These are phyloP conservation scores for Spea multiplicata DNA, from an alignment of 2,113 vertebrate species.

Conservation along the genomic window DNA sequence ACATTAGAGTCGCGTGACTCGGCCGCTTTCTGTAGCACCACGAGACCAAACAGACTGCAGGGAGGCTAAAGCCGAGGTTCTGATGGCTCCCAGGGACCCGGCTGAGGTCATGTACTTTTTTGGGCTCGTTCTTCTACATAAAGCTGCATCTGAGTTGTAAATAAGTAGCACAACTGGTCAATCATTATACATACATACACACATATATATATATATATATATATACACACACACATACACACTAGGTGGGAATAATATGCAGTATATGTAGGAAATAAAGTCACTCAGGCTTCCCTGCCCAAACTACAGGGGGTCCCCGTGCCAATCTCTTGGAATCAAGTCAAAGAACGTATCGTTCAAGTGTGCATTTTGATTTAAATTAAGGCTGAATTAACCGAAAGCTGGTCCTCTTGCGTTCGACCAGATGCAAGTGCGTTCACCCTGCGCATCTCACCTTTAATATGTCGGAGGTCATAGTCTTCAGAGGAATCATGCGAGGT, in stretches of 20 bases:
- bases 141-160: constrained; percentile 84
- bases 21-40: constrained; percentile 25
- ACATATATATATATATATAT: not conserved
- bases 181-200: not conserved
- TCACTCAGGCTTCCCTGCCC: not conserved
- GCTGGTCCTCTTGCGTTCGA: too few species aligned
- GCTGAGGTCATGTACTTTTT: constrained; percentile 71
- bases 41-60: too few species aligned
- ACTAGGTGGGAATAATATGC: not conserved
- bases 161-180: not conserved
- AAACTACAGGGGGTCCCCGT: not conserved
- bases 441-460: constrained; percentile 76
- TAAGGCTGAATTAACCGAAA: not conserved
- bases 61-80: too few species aligned
- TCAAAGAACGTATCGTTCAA: not conserved
- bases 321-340: not conserved
- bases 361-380: not conserved
- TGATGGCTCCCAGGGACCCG: not conserved
- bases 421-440: not conserved
- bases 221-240: too few species aligned
- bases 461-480: constrained; percentile 96
- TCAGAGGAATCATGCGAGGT: constrained; percentile 88
- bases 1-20: not conserved
- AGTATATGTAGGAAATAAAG: not conserved
- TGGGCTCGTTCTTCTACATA: constrained; percentile 94